Evolutionary conservation across 2,797 vertebrate genomes (phyloP).

Genomic region (Muscicapa comitata): DNA sequence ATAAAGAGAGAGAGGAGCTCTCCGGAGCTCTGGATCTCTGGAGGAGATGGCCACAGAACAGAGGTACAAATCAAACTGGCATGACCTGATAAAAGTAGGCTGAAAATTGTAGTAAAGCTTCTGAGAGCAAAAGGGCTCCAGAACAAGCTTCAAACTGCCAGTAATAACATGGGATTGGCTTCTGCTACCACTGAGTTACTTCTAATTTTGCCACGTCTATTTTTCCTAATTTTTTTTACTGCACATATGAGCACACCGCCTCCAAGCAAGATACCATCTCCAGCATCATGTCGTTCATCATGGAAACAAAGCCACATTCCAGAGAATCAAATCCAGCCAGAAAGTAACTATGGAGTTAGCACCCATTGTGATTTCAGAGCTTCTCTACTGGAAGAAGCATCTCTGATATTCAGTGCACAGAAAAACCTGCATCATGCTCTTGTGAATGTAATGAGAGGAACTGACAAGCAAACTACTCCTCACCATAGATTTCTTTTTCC

Average conservation of each 20-base stretch:
- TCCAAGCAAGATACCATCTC: not conserved
- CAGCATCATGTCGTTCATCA: rapidly evolving
- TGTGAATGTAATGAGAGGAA: not conserved
- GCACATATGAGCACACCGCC: rapidly evolving
- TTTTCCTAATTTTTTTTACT: not conserved
- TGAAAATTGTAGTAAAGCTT: not conserved
- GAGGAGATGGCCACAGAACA: rapidly evolving
- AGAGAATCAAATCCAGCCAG: not conserved
- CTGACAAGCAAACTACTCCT: not conserved
- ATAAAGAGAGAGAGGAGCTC: not conserved
- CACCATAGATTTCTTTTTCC: not conserved
- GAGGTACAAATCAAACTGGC: not conserved
- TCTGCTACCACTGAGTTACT: not conserved
- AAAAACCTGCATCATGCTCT: rapidly evolving
- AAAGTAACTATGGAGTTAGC: not conserved
- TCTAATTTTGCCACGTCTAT: not conserved
- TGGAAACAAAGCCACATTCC: not conserved
- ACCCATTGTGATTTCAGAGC: not conserved
- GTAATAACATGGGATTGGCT: not conserved
- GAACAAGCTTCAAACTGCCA: not conserved
- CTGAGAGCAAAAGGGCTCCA: not conserved
- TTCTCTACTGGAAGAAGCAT: not conserved
- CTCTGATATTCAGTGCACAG: rapidly evolving
- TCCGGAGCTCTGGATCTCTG: not conserved
- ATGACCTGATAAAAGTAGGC: not conserved